Conservation (phyloP, 2,113 vertebrate genomes). For the Megaptera novaeangliae region DNA sequence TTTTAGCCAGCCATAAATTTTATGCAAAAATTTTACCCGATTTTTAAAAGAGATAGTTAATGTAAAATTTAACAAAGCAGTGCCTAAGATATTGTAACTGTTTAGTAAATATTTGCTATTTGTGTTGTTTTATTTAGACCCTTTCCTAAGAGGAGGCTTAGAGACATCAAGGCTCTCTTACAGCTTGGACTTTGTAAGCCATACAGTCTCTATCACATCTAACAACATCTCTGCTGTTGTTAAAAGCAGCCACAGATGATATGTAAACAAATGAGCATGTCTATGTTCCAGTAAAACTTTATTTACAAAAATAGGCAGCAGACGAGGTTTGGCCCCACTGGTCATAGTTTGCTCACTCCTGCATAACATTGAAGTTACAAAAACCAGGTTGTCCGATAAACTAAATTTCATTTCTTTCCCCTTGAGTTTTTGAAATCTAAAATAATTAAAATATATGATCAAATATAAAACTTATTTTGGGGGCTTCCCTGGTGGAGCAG, state of each 20-base stretch:
- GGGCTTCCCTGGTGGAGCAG: too few relatives aligned
- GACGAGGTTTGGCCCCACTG: neutral
- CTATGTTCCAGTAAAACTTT: neutral
- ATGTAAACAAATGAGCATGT: neutral
- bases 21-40: neutral
- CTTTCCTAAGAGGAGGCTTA: neutral
- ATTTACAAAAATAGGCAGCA: neutral
- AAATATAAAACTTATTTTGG: slow-evolving; percentile 15
- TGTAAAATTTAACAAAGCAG: neutral
- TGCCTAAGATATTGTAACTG: neutral
- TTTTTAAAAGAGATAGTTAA: neutral
- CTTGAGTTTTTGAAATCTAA: slow-evolving; percentile 10
- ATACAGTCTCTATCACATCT: neutral
- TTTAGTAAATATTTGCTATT: neutral
- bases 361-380: neutral
- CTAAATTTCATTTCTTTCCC: neutral
- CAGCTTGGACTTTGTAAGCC: neutral
- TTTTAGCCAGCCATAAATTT: neutral
- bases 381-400: neutral
- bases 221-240: neutral
- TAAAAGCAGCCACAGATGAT: neutral
- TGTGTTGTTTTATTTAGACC: neutral
- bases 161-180: neutral
- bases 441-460: neutral
- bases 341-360: neutral